phyloP scores from a whole-genome alignment of 2,113 vertebrate species.

The Xiphophorus maculatus region DNA sequence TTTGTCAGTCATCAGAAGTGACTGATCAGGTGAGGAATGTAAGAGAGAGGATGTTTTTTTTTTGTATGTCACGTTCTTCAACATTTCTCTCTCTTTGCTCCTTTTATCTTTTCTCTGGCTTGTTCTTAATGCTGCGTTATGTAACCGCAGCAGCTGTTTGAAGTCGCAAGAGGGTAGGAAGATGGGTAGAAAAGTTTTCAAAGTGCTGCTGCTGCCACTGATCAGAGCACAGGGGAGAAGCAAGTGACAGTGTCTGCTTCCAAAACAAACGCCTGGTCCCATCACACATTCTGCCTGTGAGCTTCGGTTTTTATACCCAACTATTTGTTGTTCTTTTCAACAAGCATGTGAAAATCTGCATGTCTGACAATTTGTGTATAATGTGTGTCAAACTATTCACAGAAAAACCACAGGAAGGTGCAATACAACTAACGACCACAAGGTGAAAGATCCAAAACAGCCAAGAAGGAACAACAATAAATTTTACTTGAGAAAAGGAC shows the following conservation, averaged over 20 bases:
- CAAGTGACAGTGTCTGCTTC: conserved; percentile 46
- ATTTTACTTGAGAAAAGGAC: neutral
- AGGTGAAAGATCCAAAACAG: no score
- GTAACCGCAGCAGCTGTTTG: conserved; percentile 71
- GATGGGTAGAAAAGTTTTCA: conserved; percentile 64
- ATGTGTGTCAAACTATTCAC: neutral
- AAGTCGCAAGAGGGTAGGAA: conserved; percentile 39
- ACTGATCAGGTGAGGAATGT: conserved; percentile 1
- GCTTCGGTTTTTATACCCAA: conserved; percentile 16
- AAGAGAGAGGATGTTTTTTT: conserved; percentile 10
- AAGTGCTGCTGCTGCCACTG: conserved; percentile 50
- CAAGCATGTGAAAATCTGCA: neutral
- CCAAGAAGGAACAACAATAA: no score
- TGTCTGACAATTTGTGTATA: neutral
- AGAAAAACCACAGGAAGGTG: neutral
- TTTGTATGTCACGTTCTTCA: conserved; percentile 33
- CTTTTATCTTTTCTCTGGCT: conserved; percentile 29
- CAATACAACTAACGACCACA: neutral
- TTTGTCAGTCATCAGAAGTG: conserved; percentile 6
- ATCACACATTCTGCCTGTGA: conserved; percentile 12
- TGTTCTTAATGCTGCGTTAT: conserved; percentile 50
- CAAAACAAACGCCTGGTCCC: conserved; percentile 32
- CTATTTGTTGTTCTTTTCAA: conserved; percentile 3
- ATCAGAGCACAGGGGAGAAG: conserved; percentile 45
- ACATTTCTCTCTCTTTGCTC: conserved; percentile 26